Base-by-base conservation (phyloP, 2,888 invertebrate species). In the Stratiomys singularior region DNA sequence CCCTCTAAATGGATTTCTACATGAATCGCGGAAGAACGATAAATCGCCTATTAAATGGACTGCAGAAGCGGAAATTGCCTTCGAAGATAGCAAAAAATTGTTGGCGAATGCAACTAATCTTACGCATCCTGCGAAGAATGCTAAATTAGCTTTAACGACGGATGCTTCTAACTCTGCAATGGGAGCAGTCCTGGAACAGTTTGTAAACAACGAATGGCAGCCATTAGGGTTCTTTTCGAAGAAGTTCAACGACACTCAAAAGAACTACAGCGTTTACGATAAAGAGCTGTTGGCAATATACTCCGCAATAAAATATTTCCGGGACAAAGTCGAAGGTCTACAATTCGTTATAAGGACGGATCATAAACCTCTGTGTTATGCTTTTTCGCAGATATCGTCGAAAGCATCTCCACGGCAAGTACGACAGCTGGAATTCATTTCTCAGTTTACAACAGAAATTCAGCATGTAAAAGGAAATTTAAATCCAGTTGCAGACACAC, bases 181-280 rank as follows among this genome's bases (percentile, higher is more conserved):
- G 60, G 60, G 18, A 7, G 60, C 23, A 7, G 60, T 60, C 23
- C 11, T 60, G 9, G 60, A 60, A 25, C 23, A 60, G 18, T 25
- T n/a, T 7, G 21, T 11, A 25, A 0, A 60, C 25, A 15, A 25
- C 60, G 25, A 25, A 23, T 60, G 60, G 18, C 21, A 25, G 60
- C 60, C 60, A n/a, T 25, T 60, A 4, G 60, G 23, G 23, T 60
- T 23, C 60, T 60, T 60, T 23, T 60, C 60, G 7, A 23, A 60
- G 13, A 60, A 60, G 5, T 60, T 60, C 2, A 60, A 11, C 25
- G 25, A 25, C 0, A 25, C 60, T 11, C 60, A 60, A 15, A 25
- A 21, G 23, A 25, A 25, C 1, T 60, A 60, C 25, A 23, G 60
- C 23, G 60, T 60, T 0, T 60, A 60, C 60, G 60, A 60, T 25